Base-by-base conservation (phyloP, 2,113 vertebrate species). In the Ondatra zibethicus region DNA sequence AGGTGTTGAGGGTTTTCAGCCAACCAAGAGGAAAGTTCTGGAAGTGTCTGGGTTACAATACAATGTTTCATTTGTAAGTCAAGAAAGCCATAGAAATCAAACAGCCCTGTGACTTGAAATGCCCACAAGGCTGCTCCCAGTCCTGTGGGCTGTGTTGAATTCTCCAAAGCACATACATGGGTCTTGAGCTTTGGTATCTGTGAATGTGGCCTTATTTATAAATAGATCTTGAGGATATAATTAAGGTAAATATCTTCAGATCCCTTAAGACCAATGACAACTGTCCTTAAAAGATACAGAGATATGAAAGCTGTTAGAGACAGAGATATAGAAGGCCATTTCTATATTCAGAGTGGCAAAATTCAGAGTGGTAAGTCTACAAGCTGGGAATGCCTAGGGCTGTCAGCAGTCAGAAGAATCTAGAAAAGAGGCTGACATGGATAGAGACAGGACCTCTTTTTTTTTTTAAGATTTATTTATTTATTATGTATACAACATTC, bases 401-500 rank as follows among this genome's bases (percentile, higher is more conserved):
- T 1, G 11, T 42, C 12, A 17, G 27, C 1, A 52, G 42, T 16
- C 16, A 2, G 14, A 2, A 14, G 45, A 11, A 21, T 39, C 17
- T 1, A 0, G n/a, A 29, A 39, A 27, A 47, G 21, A 25, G 5
- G 16, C 33, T 80, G 45, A 29, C 13, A 5, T 0, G 8, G 3
- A 12, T 3, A 29, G 66, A 11, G 31, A 21, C 21, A 3, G 39
- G 23, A 33, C 5, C 42, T 70, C 65, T 45, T 47, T n/a, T n/a
- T n/a, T n/a, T n/a, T n/a, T n/a, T n/a, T n/a, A n/a, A n/a, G n/a
- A n/a, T n/a, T n/a, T n/a, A n/a, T n/a, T n/a, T n/a, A n/a, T n/a
- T n/a, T n/a, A n/a, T n/a, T n/a, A n/a, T n/a, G n/a, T n/a, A n/a
- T n/a, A n/a, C n/a, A n/a, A n/a, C n/a, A n/a, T n/a, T n/a, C n/a